phyloP scores from a whole-genome alignment of 2,797 vertebrate genomes.

The Oryzias dopingdopingensis region DNA sequence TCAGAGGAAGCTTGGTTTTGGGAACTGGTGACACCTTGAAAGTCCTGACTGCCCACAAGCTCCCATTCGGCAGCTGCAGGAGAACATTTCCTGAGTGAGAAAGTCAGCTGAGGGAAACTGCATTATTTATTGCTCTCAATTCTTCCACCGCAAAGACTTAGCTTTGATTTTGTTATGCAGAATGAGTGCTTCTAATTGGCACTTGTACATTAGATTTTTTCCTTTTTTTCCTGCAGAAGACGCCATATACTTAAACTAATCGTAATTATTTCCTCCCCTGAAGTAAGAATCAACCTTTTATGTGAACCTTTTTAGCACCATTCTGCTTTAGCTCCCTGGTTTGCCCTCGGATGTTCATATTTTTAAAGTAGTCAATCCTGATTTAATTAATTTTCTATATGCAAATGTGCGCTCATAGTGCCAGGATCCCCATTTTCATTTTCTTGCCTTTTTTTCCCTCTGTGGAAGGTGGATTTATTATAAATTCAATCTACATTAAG shows the following conservation, averaged over 20 bases:
- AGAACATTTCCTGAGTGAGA: constrained; percentile 48
- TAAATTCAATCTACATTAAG: constrained; percentile 75
- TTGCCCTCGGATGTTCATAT: constrained; percentile 45
- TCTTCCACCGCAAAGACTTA: constrained; percentile 34
- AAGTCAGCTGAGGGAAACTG: constrained; percentile 37
- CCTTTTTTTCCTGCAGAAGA: background rate
- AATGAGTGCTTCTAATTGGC: constrained; percentile 31
- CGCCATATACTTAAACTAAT: constrained; percentile 4
- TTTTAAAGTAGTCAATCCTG: constrained; percentile 40
- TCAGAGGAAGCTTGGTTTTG: background rate
- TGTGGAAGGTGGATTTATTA: constrained; percentile 66
- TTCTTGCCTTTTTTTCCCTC: constrained; percentile 57
- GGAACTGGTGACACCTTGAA: constrained; percentile 24
- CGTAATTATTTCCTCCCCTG: constrained; percentile 21
- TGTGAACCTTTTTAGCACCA: constrained; percentile 39
- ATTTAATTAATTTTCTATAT: constrained; percentile 70
- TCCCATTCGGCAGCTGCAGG: constrained; percentile 14
- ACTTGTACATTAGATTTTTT: background rate
- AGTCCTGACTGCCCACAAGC: constrained; percentile 16
- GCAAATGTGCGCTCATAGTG: constrained; percentile 66
- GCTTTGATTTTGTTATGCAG: constrained; percentile 18
- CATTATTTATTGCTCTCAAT: constrained; percentile 41
- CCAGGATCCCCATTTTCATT: constrained; percentile 78
- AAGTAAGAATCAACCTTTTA: constrained; percentile 39
- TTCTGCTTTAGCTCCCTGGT: constrained; percentile 29